Base-by-base conservation (phyloP, 2,113 vertebrate species). In the Nymphicus hollandicus region DNA sequence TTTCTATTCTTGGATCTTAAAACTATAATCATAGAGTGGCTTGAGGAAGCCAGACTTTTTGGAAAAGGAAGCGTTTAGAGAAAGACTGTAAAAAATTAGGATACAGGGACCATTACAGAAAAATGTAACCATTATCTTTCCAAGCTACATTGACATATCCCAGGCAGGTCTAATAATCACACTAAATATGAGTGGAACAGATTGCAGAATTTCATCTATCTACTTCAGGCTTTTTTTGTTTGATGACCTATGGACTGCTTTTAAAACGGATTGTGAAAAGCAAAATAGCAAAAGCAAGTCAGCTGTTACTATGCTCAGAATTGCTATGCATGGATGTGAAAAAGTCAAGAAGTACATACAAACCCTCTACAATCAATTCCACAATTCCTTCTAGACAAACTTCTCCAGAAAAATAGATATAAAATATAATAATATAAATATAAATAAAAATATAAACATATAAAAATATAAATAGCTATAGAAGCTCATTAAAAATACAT, bases 1-100 rank as follows among this genome's bases (percentile, higher is more conserved):
- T 60, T 95, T 81, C 86, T 89, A 37, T 89, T 73, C 47, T 91
- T 95, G 70, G 58, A 81, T 68, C 39, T 81, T 94, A 65, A 55
- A 64, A 79, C 33, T 41, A 53, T 58, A 79, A 85, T 78, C 93
- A 78, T 49, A 50, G 7, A 77, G 22, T 35, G 41, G 10, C 17
- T 89, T 63, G 31, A 65, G 72, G 63, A 89, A 84, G 41, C 5
- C 49, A 85, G 22, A 49, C 31, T 15, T 92, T 81, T 47, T 3
- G n/a, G 33, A 58, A 76, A 92, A 89, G 11, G 50, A 90, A 63
- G 7, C 18, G 6, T 66, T 87, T 64, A 68, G 41, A 71, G 17
- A 79, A 91, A 85, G 25, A 66, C 2, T 69, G 27, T 0, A 11
- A 61, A 58, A 77, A 70, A 77, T 6, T 23, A 64, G 29, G 20